Conservation (phyloP, 1,140 invertebrate genomes). For the Cydia pomonella region DNA sequence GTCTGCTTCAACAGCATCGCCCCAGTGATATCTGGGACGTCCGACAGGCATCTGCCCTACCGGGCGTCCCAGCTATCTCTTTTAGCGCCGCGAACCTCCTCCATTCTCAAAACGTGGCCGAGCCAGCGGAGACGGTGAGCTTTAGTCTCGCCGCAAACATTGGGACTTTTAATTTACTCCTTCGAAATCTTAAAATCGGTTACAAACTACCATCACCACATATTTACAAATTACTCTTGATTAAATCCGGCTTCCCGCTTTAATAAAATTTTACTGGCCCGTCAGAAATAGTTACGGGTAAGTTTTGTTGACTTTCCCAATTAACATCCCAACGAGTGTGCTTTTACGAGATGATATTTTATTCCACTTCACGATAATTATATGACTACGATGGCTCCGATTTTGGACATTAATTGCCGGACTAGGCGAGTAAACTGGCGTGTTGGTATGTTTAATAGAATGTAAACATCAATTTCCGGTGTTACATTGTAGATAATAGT, state of each 20-base stretch:
- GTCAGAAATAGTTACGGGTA: conserved; percentile 33
- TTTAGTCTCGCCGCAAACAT: too few relatives aligned
- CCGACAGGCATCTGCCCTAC: too few relatives aligned
- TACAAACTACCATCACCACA: too few relatives aligned
- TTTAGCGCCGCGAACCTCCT: too few relatives aligned
- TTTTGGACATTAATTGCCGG: neutral
- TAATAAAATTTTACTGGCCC: neutral
- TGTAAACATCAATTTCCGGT: conserved; percentile 4
- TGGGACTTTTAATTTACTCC: too few relatives aligned
- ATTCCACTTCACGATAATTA: conserved; percentile 35
- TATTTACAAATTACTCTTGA: too few relatives aligned
- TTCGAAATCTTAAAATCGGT: too few relatives aligned
- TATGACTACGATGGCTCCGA: neutral
- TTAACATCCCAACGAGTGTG: conserved; percentile 29
- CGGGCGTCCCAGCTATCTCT: too few relatives aligned
- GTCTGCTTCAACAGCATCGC: too few relatives aligned
- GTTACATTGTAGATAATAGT: conserved; percentile 1
- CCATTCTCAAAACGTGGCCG: too few relatives aligned
- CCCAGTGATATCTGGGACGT: too few relatives aligned
- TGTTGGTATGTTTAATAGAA: conserved; percentile 11
- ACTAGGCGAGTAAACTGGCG: conserved; percentile 10
- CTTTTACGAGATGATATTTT: conserved; percentile 28
- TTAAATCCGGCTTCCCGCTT: neutral
- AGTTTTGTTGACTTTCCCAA: conserved; percentile 38
- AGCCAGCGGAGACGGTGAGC: too few relatives aligned